A percentile compares a stretch with the other conserved stretches of the same genome.
phyloP scores from a whole-genome alignment of 2,797 vertebrate species.

The Myripristis murdjan region DNA sequence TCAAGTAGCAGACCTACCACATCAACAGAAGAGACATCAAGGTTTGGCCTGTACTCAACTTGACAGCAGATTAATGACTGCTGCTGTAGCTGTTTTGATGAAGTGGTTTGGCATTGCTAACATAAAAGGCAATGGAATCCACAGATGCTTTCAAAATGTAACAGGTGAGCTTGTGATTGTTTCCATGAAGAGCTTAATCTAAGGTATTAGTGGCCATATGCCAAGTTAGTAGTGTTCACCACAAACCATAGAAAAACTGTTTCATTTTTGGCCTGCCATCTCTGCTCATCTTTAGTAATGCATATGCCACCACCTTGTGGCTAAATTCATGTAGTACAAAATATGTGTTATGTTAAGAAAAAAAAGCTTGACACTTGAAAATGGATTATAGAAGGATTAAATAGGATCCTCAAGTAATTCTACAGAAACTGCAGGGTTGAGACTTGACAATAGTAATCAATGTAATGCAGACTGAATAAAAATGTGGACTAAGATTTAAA shows the following conservation, averaged over 20 bases:
- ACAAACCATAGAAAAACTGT: not conserved
- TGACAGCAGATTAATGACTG: constrained; percentile 24
- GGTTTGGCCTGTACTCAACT: constrained; percentile 3
- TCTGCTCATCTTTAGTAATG: not conserved
- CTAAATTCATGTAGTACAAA: not conserved
- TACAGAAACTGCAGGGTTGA: no score
- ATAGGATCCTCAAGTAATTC: not conserved
- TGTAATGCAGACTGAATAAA: no score
- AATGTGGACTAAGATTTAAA: no score
- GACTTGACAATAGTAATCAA: no score
- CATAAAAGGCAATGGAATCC: not conserved
- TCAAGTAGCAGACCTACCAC: constrained; percentile 31
- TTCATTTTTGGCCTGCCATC: not conserved
- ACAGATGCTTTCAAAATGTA: not conserved
- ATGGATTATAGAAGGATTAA: not conserved
- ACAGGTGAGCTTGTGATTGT: not conserved
- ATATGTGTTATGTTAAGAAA: not conserved
- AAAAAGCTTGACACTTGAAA: not conserved
- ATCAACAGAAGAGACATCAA: constrained; percentile 25
- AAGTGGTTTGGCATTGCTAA: constrained; percentile 6
- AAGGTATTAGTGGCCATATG: not conserved
- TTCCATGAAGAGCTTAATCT: not conserved
- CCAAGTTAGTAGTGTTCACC: not conserved
- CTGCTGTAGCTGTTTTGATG: not conserved
- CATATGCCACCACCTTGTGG: constrained; percentile 65